Conservation (phyloP, 2,113 vertebrate genomes). For the Cranoglanis bouderius region DNA sequence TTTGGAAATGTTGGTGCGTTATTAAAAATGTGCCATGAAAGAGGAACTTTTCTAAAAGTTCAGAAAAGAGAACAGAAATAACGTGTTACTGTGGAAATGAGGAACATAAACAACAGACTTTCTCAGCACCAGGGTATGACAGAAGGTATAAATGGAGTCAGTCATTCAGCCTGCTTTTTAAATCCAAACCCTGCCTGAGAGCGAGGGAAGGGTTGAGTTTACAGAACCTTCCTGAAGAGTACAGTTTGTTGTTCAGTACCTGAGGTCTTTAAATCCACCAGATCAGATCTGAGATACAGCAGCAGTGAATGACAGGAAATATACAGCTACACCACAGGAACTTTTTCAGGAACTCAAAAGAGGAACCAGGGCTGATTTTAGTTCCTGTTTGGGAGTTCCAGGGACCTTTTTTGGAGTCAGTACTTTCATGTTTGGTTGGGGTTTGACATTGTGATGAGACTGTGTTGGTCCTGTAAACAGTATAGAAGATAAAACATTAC, state of each 20-base stretch:
- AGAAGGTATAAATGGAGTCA: background rate
- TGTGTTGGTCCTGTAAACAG: background rate
- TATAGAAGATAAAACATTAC: background rate
- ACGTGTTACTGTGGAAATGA: background rate
- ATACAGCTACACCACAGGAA: background rate
- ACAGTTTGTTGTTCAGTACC: background rate
- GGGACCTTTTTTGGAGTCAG: background rate
- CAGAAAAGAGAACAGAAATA: constrained; percentile 8
- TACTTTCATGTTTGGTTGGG: background rate
- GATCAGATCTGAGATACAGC: background rate
- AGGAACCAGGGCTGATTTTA: constrained; percentile 19
- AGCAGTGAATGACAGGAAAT: background rate
- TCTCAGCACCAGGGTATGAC: background rate
- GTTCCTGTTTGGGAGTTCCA: constrained; percentile 23
- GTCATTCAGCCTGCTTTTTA: background rate
- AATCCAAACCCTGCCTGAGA: background rate
- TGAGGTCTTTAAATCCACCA: background rate
- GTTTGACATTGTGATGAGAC: background rate
- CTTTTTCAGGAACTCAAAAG: constrained; percentile 26
- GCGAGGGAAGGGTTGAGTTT: background rate
- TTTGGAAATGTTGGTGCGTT: background rate
- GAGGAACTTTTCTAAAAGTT: background rate
- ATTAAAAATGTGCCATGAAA: background rate
- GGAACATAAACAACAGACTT: background rate
- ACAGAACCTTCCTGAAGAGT: background rate